Base-by-base conservation (phyloP, 1,140 invertebrate species). In the Caerostris darwini region DNA sequence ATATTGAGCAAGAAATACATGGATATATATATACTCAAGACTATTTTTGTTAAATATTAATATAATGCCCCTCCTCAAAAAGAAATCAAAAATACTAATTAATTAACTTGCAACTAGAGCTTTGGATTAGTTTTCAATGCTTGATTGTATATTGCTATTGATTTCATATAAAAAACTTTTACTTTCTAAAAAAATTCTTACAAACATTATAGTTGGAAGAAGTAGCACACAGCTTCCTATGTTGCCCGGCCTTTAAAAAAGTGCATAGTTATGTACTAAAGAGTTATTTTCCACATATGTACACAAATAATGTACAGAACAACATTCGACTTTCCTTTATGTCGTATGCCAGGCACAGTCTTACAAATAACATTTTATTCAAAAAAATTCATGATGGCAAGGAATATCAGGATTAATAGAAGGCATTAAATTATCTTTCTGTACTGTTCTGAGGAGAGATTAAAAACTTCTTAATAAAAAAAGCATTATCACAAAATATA, bases 401-500 rank as follows among this genome's bases (percentile, higher is more conserved):
- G 90, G 90, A 85, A 92, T 91, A 81, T 85, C 58, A 85, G 56
- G 34, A 81, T 92, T 61, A 82, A 83, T 64, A 85, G n/a, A 83
- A 34, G 17, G 19, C 56, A 90, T 71, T n/a, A 90, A 90, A 69
- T 58, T 81, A 90, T 81, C 67, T 57, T 81, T 81, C 34, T 53
- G 34, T 10, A 54, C 12, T 34, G 34, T 53, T 50, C n/a, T 50
- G 69, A 88, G 34, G 58, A 88, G 64, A 88, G 71, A 17, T 87
- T 87, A 93, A 93, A 93, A 83, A 64, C 56, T 93, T 57, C 50
- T 77, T 88, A 93, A 61, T 93, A 93, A 71, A 34, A 34, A 93
- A 56, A 88, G 85, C 92, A 61, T 77, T 93, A 93, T 93, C 92
- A 93, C 92, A 93, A 93, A 93, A 93, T 93, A 93, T 93, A 93